These are phyloP conservation scores for Drosophila nannoptera DNA, from an alignment of 1,140 invertebrate species.

Conservation along the genomic window DNA sequence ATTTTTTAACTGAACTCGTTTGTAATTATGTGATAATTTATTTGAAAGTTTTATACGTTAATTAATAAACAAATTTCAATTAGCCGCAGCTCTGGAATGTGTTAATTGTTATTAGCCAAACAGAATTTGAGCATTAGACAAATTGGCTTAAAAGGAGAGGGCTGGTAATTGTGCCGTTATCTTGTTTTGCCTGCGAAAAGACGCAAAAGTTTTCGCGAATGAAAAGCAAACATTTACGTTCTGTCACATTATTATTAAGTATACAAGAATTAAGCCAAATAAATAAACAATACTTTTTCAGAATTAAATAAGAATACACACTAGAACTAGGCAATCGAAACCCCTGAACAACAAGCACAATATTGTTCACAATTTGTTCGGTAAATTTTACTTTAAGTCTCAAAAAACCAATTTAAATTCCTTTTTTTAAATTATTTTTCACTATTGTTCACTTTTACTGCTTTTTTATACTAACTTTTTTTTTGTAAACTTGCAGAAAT, in stretches of 20 bases:
- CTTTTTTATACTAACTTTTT: constrained; percentile 41
- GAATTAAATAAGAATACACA: too few species aligned
- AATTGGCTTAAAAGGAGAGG: neutral
- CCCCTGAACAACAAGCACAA: too few species aligned
- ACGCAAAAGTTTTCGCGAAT: too few species aligned
- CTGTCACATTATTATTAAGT: too few species aligned
- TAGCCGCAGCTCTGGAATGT: constrained; percentile 15
- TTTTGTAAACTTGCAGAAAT: constrained; percentile 52
- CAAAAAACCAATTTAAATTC: neutral
- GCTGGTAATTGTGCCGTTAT: too few species aligned
- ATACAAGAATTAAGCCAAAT: too few species aligned
- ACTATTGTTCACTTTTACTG: neutral
- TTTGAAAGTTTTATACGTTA: constrained; percentile 62
- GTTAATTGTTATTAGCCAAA: constrained; percentile 27
- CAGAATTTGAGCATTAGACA: neutral
- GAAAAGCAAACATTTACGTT: too few species aligned
- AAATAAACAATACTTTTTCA: too few species aligned
- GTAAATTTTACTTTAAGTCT: too few species aligned
- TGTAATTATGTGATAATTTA: constrained; percentile 72
- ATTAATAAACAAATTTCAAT: constrained; percentile 57
- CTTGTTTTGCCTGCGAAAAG: too few species aligned
- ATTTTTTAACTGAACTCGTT: constrained; percentile 57
- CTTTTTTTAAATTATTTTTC: neutral
- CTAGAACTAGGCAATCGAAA: too few species aligned
- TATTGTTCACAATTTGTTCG: too few species aligned